These are phyloP conservation scores for Dolichopus griseipennis DNA, from an alignment of 2,888 invertebrate genomes.

Conservation along the genomic window DNA sequence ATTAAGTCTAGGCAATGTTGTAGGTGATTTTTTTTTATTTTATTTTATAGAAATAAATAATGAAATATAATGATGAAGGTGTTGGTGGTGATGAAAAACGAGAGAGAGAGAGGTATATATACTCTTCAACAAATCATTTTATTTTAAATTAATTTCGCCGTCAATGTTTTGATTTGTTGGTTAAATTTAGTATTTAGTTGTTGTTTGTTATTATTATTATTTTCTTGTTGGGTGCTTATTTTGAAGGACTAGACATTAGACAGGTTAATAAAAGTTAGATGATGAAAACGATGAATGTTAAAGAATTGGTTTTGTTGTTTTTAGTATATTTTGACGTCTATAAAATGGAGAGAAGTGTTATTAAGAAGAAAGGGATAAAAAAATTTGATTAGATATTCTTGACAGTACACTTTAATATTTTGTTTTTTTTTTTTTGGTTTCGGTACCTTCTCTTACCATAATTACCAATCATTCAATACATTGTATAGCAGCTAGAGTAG, in stretches of 20 bases:
- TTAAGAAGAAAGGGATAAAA: no score
- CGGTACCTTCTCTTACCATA: no score
- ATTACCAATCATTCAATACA: no score
- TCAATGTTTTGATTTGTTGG: not conserved
- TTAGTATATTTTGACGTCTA: no score
- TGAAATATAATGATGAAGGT: not conserved
- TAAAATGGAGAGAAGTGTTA: no score
- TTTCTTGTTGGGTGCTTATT: not conserved
- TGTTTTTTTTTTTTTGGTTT: no score
- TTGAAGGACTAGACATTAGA: not conserved
- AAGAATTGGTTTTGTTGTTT: no score
- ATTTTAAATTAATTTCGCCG: not conserved
- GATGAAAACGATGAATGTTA: not conserved
- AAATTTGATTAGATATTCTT: not conserved
- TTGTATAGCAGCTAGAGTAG: no score
- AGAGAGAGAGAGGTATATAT: no score
- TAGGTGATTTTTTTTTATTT: not conserved
- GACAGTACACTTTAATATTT: not conserved
- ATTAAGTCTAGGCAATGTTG: not conserved
- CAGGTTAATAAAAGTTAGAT: not conserved
- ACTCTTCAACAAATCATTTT: no score
- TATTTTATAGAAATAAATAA: no score
- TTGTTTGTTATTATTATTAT: not conserved
- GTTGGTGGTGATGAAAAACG: not conserved
- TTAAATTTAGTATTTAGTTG: not conserved